Evolutionary conservation across 2,797 vertebrate genomes (phyloP).

Genomic region (Paramormyrops hopkinsi): DNA sequence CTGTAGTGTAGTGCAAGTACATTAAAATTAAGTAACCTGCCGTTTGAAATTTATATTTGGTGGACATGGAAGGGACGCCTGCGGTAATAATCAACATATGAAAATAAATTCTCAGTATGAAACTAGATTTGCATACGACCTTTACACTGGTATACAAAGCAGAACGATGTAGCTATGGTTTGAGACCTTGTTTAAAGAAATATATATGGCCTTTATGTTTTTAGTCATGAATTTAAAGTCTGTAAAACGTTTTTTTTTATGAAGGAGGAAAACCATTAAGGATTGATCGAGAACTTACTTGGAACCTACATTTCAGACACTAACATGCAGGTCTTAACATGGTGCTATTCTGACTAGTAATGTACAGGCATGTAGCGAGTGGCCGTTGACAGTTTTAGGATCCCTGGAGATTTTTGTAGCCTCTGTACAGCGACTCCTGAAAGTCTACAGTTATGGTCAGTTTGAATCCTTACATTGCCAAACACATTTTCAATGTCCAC

Average conservation of each 20-base stretch:
- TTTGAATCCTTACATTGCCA: neutral
- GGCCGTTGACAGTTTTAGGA: neutral
- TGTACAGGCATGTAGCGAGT: neutral
- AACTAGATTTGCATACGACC: neutral
- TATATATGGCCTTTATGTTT: neutral
- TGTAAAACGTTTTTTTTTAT: neutral
- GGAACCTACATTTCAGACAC: neutral
- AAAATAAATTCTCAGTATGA: slow-evolving; percentile 9
- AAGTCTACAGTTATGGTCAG: neutral
- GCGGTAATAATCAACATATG: neutral
- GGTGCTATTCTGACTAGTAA: neutral
- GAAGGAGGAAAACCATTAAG: neutral
- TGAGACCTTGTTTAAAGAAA: neutral
- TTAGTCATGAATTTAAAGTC: neutral
- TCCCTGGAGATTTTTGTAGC: neutral
- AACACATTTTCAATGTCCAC: neutral
- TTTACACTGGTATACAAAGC: neutral
- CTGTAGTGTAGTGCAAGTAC: neutral
- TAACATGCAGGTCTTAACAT: neutral
- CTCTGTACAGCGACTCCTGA: neutral
- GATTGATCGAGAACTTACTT: neutral
- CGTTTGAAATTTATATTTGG: neutral
- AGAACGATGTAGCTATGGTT: neutral
- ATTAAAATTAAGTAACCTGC: neutral
- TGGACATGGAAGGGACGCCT: neutral